Conservation (phyloP, 2,113 vertebrate species). For the Gobio gobio region DNA sequence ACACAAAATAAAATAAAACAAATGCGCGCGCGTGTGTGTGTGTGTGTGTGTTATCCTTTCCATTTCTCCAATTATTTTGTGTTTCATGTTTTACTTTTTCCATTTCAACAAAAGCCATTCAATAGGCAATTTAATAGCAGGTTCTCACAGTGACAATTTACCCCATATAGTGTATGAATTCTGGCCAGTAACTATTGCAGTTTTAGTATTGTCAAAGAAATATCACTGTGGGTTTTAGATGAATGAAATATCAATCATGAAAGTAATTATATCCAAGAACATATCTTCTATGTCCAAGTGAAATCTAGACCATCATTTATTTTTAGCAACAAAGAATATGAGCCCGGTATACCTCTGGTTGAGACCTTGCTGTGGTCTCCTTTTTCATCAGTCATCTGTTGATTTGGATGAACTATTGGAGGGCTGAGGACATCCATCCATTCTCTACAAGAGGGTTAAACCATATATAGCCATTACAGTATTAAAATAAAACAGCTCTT, state of each 20-base stretch:
- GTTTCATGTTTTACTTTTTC: background rate
- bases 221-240: conserved; percentile 9
- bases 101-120: background rate
- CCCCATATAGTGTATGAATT: background rate
- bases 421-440: conserved; percentile 80
- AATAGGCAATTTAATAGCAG: background rate
- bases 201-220: background rate
- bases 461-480: background rate
- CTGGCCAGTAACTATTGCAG: background rate
- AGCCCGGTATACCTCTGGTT: conserved; percentile 64
- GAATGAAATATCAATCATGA: background rate
- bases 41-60: too few species aligned
- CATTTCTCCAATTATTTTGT: background rate
- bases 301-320: conserved; percentile 20
- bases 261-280: background rate
- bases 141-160: background rate
- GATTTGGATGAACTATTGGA: conserved; percentile 73
- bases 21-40: too few species aligned
- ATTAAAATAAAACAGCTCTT: background rate
- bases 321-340: conserved; percentile 44
- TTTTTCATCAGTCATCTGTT: conserved; percentile 64
- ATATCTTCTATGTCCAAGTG: conserved; percentile 1
- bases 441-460: conserved; percentile 65
- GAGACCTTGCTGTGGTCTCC: conserved; percentile 59
- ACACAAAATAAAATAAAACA: too few species aligned